Conservation (phyloP, 2,113 vertebrate genomes). For the Pangasianodon hypophthalmus region DNA sequence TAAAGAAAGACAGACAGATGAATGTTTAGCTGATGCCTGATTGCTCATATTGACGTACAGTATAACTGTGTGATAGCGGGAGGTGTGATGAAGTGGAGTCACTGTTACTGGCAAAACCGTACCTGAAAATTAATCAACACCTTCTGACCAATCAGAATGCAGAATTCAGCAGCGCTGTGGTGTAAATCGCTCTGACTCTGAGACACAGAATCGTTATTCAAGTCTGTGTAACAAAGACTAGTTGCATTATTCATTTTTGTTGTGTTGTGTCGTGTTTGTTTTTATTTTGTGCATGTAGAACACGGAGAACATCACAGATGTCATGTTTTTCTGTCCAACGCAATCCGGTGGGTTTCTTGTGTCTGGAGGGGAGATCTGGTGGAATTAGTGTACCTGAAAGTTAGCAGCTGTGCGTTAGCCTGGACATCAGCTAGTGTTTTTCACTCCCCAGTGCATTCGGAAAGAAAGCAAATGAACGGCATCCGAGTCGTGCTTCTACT, state of each 20-base stretch:
- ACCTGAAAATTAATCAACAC: neutral
- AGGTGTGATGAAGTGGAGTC: too few species aligned
- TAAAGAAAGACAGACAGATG: too few species aligned
- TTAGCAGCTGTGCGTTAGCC: constrained; percentile 71
- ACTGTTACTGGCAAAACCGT: too few species aligned
- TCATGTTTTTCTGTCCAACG: constrained; percentile 25
- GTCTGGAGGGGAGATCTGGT: constrained; percentile 63
- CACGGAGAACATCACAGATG: neutral
- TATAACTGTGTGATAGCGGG: too few species aligned
- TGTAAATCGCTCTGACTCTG: neutral
- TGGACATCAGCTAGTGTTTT: constrained; percentile 69
- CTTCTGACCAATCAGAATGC: neutral
- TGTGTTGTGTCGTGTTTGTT: neutral
- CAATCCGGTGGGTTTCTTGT: constrained; percentile 53
- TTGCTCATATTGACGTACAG: too few species aligned
- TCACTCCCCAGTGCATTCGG: constrained; percentile 68
- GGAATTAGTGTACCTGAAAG: constrained; percentile 66
- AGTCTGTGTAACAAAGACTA: neutral
- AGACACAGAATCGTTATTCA: neutral
- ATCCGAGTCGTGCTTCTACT: constrained; percentile 62
- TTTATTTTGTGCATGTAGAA: neutral
- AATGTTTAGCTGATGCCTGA: too few species aligned
- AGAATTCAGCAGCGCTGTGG: neutral
- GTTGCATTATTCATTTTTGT: neutral
- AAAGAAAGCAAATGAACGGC: constrained; percentile 70